Percentiles rank a stretch among this genome's conserved stretches.
Conservation (phyloP, 2,113 vertebrate genomes). For the Myocastor coypus region DNA sequence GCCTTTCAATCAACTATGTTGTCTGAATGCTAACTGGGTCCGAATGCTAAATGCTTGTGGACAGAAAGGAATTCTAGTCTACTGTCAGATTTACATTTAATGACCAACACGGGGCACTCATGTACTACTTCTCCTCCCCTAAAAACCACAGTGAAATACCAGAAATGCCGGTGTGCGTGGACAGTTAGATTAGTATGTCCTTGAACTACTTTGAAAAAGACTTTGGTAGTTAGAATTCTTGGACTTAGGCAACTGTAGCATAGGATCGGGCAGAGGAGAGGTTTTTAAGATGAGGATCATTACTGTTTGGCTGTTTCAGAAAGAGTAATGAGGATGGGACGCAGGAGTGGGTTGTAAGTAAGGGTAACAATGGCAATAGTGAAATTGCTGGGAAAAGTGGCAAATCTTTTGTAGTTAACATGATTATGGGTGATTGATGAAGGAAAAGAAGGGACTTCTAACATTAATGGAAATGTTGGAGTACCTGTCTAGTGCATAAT, state of each 20-base stretch:
- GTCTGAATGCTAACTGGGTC: neutral
- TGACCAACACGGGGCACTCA: neutral
- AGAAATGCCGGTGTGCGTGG: neutral
- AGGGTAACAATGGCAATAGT: neutral
- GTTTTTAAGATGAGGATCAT: neutral
- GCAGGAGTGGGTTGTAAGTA: neutral
- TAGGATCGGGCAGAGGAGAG: neutral
- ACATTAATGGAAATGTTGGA: neutral
- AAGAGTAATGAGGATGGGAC: neutral
- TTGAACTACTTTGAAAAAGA: slow-evolving; percentile 11
- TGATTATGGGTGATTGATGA: neutral
- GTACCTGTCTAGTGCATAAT: neutral
- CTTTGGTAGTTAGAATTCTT: neutral
- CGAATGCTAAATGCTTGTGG: neutral
- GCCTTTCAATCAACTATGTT: fast-evolving
- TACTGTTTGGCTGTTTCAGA: neutral
- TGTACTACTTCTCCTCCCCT: fast-evolving
- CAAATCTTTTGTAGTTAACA: slow-evolving; percentile 8
- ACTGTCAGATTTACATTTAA: neutral
- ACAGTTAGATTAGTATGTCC: neutral
- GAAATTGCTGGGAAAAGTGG: neutral
- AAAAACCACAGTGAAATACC: neutral
- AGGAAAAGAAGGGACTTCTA: slow-evolving; percentile 20
- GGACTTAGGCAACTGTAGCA: neutral
- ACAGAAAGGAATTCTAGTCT: neutral